Evolutionary conservation across 2,797 vertebrate species (phyloP), one percentile per base, ranked within the genome.

Genomic region (Decapterus maruadsi): DNA sequence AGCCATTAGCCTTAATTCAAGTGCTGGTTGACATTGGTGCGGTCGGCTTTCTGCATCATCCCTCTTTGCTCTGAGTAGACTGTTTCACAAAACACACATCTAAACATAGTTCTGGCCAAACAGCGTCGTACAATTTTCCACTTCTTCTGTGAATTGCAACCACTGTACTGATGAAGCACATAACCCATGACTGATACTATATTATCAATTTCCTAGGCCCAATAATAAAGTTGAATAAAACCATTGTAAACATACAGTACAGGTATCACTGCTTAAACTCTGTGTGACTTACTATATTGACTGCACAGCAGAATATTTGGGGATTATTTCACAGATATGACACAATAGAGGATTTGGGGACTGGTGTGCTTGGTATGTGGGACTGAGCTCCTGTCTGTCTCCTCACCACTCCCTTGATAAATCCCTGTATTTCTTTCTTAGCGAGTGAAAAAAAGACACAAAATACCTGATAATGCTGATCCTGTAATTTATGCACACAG

Each of bases 401-500:
- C 36, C 26, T 65, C 3, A 0, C 46, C 34, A 38, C 29, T 71
- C 75, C 75, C 60, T 54, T 55, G 36, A 71, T 65, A 29, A 77
- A 76, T 78, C 63, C 26, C 29, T 43, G 38, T 50, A 75, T 82
- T 64, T 74, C 29, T 56, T 29, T 70, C 61, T 59, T 36, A 69
- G 17, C 2, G 59, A 67, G 17, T 34, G 6, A 0, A 34, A 51
- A 57, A 34, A 61, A n/a, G 56, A 42, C 42, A 17, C 62, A 10
- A 29, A 64, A 43, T 36, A 16, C n/a, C 19, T 5, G 1, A 72
- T 75, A 40, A 77, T 45, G 13, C 26, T 16, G 54, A 58, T 68
- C 26, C 4, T 17, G 61, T 75, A 56, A 76, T 83, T 63, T 68
- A 70, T 87, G 77, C 63, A 81, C 48, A 42, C 13, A 38, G 46